Base-by-base conservation (phyloP, 2,113 vertebrate species). In the Lonchura striata region DNA sequence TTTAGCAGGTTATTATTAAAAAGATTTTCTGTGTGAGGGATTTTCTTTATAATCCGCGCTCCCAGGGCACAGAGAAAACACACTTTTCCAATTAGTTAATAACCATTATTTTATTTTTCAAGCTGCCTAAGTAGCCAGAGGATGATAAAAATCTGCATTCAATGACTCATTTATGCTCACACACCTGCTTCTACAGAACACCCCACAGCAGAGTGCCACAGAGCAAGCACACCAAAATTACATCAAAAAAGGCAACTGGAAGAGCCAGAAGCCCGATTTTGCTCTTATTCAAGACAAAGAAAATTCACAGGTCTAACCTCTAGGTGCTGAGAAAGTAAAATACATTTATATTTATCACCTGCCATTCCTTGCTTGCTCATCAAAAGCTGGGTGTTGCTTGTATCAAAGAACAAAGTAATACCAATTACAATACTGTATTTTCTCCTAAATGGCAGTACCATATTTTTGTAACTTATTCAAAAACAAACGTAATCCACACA, bases 21-120 rank as follows among this genome's bases (percentile, higher is more conserved):
- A 82, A 83, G 50, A 61, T 77, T 86, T 90, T 80, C 64, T 42
- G 3, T 65, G 33, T 14, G 85, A 88, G 25, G 37, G 78, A 76
- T 94, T 94, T 83, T 69, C 82, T 80, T 90, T 74, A 65, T 70
- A 88, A 86, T 57, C 54, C 71, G 39, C 21, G 33, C 31, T 97
- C 82, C 16, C 85, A 77, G 27, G 37, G 74, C 42, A 80, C 24
- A 23, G 4, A n/a, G 59, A 72, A 92, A 90, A 70, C 44, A 63
- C 37, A 31, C 4, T 92, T 94, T 88, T 44, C 86, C 60, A 86
- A 81, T 88, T 70, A 86, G 68, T 61, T 72, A 82, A 88, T 66
- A 71, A 61, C 13, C 15, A 53, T 22, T 8, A n/a, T 61, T 83
- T 88, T 66, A 46, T 60, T 88, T 90, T 94, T 83, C 77, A 50